phyloP scores from a whole-genome alignment of 2,888 invertebrate genomes.

The Drosophila falleni region DNA sequence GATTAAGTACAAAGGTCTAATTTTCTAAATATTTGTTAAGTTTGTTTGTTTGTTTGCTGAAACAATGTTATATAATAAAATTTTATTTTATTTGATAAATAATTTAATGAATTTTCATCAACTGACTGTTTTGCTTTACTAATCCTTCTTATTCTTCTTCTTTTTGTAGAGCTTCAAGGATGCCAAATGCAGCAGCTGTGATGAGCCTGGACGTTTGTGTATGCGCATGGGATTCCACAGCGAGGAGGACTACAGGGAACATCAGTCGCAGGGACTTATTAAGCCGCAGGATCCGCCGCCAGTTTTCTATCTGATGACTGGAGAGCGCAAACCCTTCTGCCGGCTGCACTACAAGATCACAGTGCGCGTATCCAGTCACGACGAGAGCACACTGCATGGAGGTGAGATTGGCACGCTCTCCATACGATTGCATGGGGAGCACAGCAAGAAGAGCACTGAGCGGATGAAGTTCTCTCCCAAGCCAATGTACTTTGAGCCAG shows the following conservation, averaged over 20 bases:
- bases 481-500: conserved; percentile 88
- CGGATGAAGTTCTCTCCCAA: conserved; percentile 87
- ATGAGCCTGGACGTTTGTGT: conserved; percentile 88
- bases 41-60: too few relatives aligned
- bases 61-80: neutral
- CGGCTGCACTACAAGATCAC: conserved; percentile 93
- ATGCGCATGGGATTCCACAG: conserved; percentile 90
- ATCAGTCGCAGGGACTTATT: conserved; percentile 86
- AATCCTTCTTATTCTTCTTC: conserved; percentile 44
- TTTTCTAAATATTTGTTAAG: too few relatives aligned
- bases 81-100: neutral
- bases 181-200: conserved; percentile 90
- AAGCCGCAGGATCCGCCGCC: conserved; percentile 86
- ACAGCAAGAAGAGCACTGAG: conserved; percentile 87
- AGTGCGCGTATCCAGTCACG: conserved; percentile 90
- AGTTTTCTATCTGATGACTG: conserved; percentile 91
- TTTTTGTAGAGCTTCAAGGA: conserved; percentile 88
- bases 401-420: conserved; percentile 92
- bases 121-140: neutral
- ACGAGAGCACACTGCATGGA: conserved; percentile 90
- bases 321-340: conserved; percentile 90
- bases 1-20: too few relatives aligned
- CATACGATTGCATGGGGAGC: conserved; percentile 88
- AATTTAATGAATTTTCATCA: neutral
- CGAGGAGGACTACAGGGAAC: conserved; percentile 86